These are phyloP conservation scores for Protonemura montana DNA, from an alignment of 2,888 invertebrate genomes.

Conservation along the genomic window DNA sequence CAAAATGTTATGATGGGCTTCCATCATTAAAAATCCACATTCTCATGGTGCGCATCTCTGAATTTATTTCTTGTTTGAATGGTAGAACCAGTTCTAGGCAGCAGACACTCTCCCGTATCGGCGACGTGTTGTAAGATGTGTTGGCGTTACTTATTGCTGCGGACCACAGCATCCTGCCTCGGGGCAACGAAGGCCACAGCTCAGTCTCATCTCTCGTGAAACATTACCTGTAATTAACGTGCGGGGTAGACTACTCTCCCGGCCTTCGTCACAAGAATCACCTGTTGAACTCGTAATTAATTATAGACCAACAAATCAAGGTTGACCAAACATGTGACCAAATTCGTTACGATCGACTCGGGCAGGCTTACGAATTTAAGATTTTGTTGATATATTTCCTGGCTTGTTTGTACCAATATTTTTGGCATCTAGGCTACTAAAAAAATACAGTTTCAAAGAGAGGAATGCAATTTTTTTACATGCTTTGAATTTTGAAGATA, in stretches of 20 bases:
- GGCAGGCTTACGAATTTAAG: background rate
- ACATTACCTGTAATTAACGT: constrained; percentile 25
- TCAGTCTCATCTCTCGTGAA: constrained; percentile 15
- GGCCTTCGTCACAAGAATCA: constrained; percentile 7
- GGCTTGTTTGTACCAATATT: background rate
- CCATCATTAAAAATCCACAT: constrained; percentile 39
- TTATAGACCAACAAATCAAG: background rate
- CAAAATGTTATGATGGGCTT: constrained; percentile 12
- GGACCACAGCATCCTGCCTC: constrained; percentile 24
- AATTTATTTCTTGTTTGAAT: constrained; percentile 37
- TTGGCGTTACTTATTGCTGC: constrained; percentile 21
- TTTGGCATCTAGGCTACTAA: no score
- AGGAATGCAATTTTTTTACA: no score
- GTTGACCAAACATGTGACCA: background rate
- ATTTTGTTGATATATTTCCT: background rate
- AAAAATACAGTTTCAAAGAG: no score
- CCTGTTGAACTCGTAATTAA: background rate
- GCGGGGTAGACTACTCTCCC: background rate
- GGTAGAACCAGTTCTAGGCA: background rate
- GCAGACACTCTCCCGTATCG: background rate
- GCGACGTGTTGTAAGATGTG: constrained; percentile 2
- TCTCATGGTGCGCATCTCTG: constrained; percentile 34
- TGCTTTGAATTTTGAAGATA: no score
- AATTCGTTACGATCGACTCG: background rate
- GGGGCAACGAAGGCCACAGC: constrained; percentile 26